Base-by-base conservation (phyloP, 2,113 vertebrate species). In the Hippocampus zosterae region DNA sequence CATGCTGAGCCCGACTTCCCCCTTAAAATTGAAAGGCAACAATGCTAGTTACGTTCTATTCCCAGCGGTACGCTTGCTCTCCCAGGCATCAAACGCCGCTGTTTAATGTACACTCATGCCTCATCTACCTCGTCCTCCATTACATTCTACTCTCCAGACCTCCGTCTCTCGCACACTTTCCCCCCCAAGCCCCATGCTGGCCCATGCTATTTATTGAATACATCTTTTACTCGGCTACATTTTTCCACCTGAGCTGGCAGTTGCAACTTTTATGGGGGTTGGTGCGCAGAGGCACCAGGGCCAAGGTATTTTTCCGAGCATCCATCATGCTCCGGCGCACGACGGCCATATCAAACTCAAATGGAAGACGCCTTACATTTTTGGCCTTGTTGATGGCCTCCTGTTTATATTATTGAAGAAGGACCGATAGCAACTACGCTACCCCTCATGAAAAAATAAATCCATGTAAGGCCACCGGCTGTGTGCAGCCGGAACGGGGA, bases 131-230 rank as follows among this genome's bases (percentile, higher is more conserved):
- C 92, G 90, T 89, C 94, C 93, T 93, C 94, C 94, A 96, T 98
- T 96, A 52, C 33, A 95, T 94, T 95, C 91, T 91, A 90, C 91
- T 94, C 92, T 93, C 92, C 94, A 95, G 94, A 95, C 94, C 94
- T 94, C 92, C 93, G 94, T 95, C 94, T 95, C 96, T 95, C 93
- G 94, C 94, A 94, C 94, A 94, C 93, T 94, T 95, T 93, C 93
- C 87, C 93, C 93, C 87, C 73, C 78, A 88, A 94, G 93, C 96
- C 94, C 92, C 96, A 96, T 96, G 95, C 95, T 96, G 95, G 92
- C 95, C 94, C 68, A 92, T 93, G 94, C 96, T 98, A 96, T 97
- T 98, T 98, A 98, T 97, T 97, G 95, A 99, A 98, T 97, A 96
- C 95, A 97, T 97, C 96, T 98, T 98, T 96, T 95, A 93, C 94